Base-by-base conservation (phyloP, 2,888 invertebrate genomes). In the Habrosyne pyritoides region DNA sequence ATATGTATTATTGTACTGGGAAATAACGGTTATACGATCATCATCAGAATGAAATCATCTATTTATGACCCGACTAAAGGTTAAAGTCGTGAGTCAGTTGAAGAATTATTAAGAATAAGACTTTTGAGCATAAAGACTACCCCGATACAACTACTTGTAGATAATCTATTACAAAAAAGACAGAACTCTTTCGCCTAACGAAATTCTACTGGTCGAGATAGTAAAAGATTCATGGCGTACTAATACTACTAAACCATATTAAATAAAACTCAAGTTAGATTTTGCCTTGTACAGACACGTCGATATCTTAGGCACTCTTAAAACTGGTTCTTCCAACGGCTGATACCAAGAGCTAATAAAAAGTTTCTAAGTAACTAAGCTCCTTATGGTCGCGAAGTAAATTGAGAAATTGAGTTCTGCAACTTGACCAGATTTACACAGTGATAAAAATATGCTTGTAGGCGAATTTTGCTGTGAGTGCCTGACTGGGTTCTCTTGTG, bases 261-360 rank as follows among this genome's bases (percentile, higher is more conserved):
- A n/a, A n/a, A n/a, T n/a, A n/a, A n/a, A n/a, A n/a, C n/a, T n/a
- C 42, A 18, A 42, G 42, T 18, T 14, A 2, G 42, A 18, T 42
- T n/a, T n/a, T n/a, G 18, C 6, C 8, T 18, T 18, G 14, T 18
- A 42, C 42, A 42, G 36, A 36, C 36, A 36, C n/a, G 42, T 18
- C 18, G 42, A 42, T 42, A 42, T 42, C 42, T n/a, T 42, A 18
- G 8, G n/a, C 42, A 42, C 42, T 18, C 18, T 42, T 42, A 42
- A 42, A 42, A 42, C 42, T 42, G 42, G 42, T 42, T 42, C 42
- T 42, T 18, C 18, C 42, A 42, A 42, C 42, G 42, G 42, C 42
- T 18, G 18, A n/a, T 36, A 42, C 8, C 18, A 42, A 42, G 42
- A 42, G 14, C 42, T 18, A 42, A 7, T 42, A 42, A 42, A 42